phyloP scores from a whole-genome alignment of 2,113 vertebrate genomes.

The Cyphomyrus plagiostoma region DNA sequence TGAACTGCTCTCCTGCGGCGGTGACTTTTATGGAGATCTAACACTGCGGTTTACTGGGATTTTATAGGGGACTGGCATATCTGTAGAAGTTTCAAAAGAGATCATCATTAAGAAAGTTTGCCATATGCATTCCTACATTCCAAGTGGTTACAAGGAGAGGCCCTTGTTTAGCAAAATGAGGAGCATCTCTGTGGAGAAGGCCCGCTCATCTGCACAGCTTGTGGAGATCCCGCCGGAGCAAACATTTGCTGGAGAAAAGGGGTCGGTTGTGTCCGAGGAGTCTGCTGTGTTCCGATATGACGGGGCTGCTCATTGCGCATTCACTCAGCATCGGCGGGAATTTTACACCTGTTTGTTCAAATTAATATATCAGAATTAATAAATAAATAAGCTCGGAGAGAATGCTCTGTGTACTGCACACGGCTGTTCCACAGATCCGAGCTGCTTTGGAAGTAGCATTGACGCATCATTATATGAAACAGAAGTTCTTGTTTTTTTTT shows the following conservation, averaged over 20 bases:
- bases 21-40: not conserved
- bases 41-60: not conserved
- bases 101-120: not conserved
- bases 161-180: not conserved
- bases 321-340: not conserved
- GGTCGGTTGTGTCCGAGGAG: not conserved
- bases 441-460: not conserved
- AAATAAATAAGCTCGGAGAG: not conserved
- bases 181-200: not conserved
- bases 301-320: not conserved
- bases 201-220: not conserved
- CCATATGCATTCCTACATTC: not conserved
- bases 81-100: not conserved
- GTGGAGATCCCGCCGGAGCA: not conserved
- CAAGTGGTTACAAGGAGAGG: not conserved
- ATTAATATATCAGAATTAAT: slow-evolving; percentile 1
- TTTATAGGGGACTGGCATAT: not conserved
- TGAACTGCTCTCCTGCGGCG: not conserved
- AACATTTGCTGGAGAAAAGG: not conserved
- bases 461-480: not conserved
- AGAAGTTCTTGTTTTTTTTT: not conserved
- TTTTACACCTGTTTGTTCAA: slow-evolving; percentile 12
- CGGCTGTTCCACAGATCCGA: not conserved
- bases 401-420: not conserved
- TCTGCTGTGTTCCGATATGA: not conserved